Evolutionary conservation across 2,888 invertebrate genomes (phyloP).

Genomic region (Digitonthophagus gazella): DNA sequence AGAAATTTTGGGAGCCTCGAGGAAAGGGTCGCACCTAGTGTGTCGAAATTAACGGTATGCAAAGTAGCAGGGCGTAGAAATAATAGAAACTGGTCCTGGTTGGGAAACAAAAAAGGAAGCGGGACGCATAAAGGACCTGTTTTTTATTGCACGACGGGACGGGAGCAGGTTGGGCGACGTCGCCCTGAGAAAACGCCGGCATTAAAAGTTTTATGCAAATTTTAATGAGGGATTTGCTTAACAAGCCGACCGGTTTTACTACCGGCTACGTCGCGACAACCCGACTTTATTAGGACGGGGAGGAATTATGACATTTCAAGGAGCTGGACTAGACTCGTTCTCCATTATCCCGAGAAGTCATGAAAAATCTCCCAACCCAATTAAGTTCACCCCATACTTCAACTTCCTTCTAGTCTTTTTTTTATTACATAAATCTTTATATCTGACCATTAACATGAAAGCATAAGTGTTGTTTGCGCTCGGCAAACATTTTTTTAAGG

Average conservation of each 20-base stretch:
- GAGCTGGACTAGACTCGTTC: not conserved
- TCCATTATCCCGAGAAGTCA: not conserved
- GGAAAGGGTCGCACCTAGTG: not conserved
- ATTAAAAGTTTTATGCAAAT: slow-evolving; percentile 31
- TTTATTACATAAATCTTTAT: no score
- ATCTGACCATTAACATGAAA: no score
- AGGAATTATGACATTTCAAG: not conserved
- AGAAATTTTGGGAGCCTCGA: not conserved
- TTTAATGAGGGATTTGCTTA: slow-evolving; percentile 30
- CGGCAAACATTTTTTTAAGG: not conserved
- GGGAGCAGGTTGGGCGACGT: not conserved
- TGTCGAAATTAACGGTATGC: not conserved
- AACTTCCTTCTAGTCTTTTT: no score
- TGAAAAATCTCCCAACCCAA: no score
- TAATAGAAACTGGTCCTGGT: not conserved
- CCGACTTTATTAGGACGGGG: not conserved
- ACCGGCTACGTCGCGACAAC: not conserved
- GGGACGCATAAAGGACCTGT: not conserved
- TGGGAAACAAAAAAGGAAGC: not conserved
- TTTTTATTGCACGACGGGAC: not conserved
- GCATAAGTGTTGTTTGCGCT: no score
- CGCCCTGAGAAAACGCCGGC: slow-evolving; percentile 14
- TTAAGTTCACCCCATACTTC: no score
- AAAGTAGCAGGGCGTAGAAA: not conserved
- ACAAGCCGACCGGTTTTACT: not conserved